phyloP scores from a whole-genome alignment of 2,113 vertebrate species.

The Pseudolaguvia tuberculata region DNA sequence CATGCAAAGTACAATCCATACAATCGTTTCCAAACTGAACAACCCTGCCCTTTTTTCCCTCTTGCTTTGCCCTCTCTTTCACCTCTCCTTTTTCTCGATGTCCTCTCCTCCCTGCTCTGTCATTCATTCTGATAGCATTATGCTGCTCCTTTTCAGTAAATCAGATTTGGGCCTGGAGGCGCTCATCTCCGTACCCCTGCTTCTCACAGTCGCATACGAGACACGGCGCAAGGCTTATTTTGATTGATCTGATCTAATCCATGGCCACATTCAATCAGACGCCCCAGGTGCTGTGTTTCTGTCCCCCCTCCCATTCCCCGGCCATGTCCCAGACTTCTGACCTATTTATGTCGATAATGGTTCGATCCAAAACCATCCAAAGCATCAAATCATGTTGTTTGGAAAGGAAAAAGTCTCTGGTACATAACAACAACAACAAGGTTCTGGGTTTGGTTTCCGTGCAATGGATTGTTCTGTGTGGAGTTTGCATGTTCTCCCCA shows the following conservation, averaged over 20 bases:
- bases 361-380: constrained; percentile 15
- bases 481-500: no score
- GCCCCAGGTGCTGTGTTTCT: constrained; percentile 11
- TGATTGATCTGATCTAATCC: constrained; percentile 42
- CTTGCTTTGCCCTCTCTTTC: constrained; percentile 19
- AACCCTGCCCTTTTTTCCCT: not conserved
- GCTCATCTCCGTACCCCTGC: constrained; percentile 16
- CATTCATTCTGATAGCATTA: constrained; percentile 30
- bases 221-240: constrained; percentile 24
- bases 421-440: no score
- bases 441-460: no score
- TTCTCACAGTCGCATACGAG: constrained; percentile 32
- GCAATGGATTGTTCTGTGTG: no score
- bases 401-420: no score
- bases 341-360: constrained; percentile 9
- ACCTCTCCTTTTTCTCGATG: not conserved
- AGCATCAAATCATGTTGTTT: not conserved
- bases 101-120: not conserved
- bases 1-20: no score
- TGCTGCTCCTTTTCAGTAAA: constrained; percentile 31
- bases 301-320: not conserved
- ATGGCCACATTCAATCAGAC: constrained; percentile 19
- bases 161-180: constrained; percentile 31
- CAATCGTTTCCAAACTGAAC: not conserved
- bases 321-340: constrained; percentile 10